These are phyloP conservation scores for Myotis pilosus DNA, from an alignment of 2,797 vertebrate genomes.

Conservation along the genomic window DNA sequence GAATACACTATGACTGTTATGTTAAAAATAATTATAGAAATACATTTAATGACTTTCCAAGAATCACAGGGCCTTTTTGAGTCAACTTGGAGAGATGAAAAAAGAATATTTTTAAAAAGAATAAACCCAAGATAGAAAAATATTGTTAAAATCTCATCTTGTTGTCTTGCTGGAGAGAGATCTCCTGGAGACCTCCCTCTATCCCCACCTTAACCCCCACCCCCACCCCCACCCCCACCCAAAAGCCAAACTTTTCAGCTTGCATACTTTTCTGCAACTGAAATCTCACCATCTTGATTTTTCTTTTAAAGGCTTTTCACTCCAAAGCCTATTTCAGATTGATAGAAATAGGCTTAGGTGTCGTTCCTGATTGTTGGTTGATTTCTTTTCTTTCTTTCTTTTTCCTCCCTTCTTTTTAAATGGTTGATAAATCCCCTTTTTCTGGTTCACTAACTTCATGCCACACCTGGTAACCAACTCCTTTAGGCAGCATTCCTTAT, in stretches of 20 bases:
- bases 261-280: conserved; percentile 61
- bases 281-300: conserved; percentile 73
- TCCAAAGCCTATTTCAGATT: conserved; percentile 64
- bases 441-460: conserved; percentile 87
- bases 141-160: conserved; percentile 13
- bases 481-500: conserved; percentile 88
- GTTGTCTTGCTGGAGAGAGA: not conserved
- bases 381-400: conserved; percentile 26
- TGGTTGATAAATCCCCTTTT: conserved; percentile 83
- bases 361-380: conserved; percentile 54
- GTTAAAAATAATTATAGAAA: conserved; percentile 71
- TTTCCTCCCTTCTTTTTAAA: conserved; percentile 35
- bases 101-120: not conserved
- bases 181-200: not conserved
- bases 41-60: conserved; percentile 61
- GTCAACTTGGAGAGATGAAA: conserved; percentile 42
- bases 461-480: conserved; percentile 91
- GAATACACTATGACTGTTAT: conserved; percentile 27
- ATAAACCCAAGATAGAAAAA: not conserved
- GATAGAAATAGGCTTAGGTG: conserved; percentile 76
- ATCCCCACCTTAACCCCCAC: not conserved
- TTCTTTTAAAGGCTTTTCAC: conserved; percentile 69
- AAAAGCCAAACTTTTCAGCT: conserved; percentile 17
- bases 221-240: rapidly evolving
- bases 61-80: conserved; percentile 42